Base-by-base conservation (phyloP, 37 sponge, comb jelly and placozoan genomes). In the Chondrilla cf. caribensis region DNA sequence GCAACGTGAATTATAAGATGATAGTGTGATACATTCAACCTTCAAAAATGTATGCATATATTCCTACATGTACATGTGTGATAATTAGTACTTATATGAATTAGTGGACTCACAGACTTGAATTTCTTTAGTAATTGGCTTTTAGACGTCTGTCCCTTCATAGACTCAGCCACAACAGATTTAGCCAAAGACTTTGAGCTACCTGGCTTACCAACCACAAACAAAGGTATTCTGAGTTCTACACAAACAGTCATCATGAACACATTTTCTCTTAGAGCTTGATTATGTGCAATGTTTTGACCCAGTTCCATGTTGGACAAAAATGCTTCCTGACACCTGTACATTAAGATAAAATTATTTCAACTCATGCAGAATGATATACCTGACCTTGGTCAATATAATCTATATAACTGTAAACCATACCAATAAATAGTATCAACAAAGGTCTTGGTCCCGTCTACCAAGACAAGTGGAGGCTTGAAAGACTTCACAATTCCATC, bases 231-330 rank as follows among this genome's bases (percentile, higher is more conserved):
- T 62, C 87, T 88, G 41, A 95, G 78, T 40, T 98, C 98, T 62
- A 98, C 89, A 76, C 98, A 98, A 21, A 98, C 89, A 14, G 89
- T 87, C 95, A 98, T 98, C 98, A 98, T 98, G 64, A 98, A 98
- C 18, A 98, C 93, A 89, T 95, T 98, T 81, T 98, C 98, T 68
- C 90, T 89, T 15, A 98, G 88, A 58, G 98, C 98, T 47, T 87
- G 84, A 88, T 98, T 98, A 70, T 82, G 83, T 44, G 96, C 98
- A 77, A 98, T 90, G 54, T 93, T 90, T 0, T 29, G 67, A 24
- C 89, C 91, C 35, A 97, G 87, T 17, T 60, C 54, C 89, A 97
- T 88, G 32, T 83, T 85, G 24, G 91, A 87, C 59, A 97, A 81
- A 2, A 97, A 55, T 17, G 89, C 89, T 26, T 86, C 82, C 81